These are phyloP conservation scores for Nothocercus nigrocapillus DNA, from an alignment of 2,113 vertebrate species.

Conservation along the genomic window DNA sequence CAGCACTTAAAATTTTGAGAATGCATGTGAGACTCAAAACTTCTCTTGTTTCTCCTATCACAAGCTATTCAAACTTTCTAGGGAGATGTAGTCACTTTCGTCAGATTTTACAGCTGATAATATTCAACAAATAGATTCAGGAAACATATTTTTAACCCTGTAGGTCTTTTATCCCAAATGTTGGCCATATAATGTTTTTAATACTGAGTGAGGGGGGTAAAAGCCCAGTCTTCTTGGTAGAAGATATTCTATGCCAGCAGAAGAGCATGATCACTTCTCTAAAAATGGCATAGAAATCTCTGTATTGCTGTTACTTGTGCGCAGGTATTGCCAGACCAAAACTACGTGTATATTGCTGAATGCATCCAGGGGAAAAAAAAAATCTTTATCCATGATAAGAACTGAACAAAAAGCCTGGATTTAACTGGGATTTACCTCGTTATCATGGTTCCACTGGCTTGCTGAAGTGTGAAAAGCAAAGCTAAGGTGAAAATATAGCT, in stretches of 20 bases:
- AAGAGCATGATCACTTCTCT: neutral
- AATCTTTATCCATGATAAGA: neutral
- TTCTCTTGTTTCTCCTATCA: neutral
- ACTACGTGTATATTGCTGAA: neutral
- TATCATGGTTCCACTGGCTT: neutral
- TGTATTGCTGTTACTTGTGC: neutral
- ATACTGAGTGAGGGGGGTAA: slow-evolving; percentile 28
- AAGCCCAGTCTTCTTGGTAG: neutral
- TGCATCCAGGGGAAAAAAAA: neutral
- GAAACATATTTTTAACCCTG: neutral
- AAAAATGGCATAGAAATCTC: neutral
- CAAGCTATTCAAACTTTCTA: neutral
- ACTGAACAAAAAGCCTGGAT: neutral
- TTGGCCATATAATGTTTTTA: neutral
- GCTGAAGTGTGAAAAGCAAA: neutral
- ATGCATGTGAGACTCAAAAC: neutral
- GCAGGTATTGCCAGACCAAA: neutral
- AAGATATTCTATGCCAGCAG: neutral
- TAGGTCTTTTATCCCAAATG: neutral
- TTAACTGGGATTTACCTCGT: neutral
- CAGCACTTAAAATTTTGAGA: neutral
- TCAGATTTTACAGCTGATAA: neutral
- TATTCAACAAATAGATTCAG: neutral
- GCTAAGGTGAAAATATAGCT: neutral
- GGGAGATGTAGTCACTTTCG: neutral